These are phyloP conservation scores for Drosophila bocqueti DNA, from an alignment of 1,140 invertebrate species.

Conservation along the genomic window DNA sequence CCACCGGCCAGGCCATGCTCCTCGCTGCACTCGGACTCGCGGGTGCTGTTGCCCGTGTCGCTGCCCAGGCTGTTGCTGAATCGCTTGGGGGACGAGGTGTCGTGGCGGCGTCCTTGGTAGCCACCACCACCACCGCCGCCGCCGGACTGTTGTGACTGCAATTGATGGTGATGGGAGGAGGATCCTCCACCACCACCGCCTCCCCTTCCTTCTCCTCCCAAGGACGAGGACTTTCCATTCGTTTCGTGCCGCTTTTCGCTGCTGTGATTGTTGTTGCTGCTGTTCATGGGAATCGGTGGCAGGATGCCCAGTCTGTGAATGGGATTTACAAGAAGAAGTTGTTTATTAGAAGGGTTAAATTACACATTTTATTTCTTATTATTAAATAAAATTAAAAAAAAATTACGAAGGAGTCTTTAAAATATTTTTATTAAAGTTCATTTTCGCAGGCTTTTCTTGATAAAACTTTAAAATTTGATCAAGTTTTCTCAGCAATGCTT, in stretches of 20 bases:
- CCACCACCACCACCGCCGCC: background rate
- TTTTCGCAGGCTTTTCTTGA: background rate
- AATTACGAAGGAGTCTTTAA: background rate
- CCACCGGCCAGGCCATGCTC: slow-evolving; percentile 83
- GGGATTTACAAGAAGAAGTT: background rate
- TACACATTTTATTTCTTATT: background rate
- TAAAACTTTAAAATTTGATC: background rate
- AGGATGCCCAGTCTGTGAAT: slow-evolving; percentile 74
- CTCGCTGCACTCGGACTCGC: slow-evolving; percentile 91
- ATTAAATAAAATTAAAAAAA: background rate
- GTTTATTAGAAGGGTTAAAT: too few species aligned
- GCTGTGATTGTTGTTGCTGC: slow-evolving; percentile 33
- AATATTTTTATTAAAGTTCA: background rate
- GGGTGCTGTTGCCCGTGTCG: slow-evolving; percentile 90
- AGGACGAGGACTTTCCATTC: slow-evolving; percentile 43
- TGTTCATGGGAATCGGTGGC: slow-evolving; percentile 63
- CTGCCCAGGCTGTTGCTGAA: slow-evolving; percentile 90
- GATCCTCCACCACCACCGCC: background rate
- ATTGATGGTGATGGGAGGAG: slow-evolving; percentile 57
- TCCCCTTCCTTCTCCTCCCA: slow-evolving; percentile 1
- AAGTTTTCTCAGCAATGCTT: background rate
- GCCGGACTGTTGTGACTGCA: slow-evolving; percentile 36
- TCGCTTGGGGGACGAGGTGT: slow-evolving; percentile 85
- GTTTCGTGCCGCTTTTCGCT: slow-evolving; percentile 57
- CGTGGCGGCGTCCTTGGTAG: slow-evolving; percentile 84